These are phyloP conservation scores for Tyria jacobaeae DNA, from an alignment of 2,888 invertebrate genomes.

Conservation along the genomic window DNA sequence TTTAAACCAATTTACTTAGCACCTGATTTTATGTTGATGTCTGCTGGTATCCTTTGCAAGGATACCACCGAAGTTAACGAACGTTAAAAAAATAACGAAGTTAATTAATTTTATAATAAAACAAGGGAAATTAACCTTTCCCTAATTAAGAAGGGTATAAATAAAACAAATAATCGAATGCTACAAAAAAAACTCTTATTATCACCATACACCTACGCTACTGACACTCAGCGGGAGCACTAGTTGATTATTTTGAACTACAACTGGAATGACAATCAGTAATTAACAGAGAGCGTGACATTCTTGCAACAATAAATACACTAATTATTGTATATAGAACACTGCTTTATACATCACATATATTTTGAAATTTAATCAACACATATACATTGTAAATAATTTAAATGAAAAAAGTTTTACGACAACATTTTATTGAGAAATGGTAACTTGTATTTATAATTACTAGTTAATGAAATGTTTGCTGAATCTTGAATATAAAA, in stretches of 20 bases:
- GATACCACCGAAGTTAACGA: too few species aligned
- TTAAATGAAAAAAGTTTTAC: slow-evolving; percentile 39
- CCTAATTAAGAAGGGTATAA: slow-evolving; percentile 22
- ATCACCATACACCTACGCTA: slow-evolving; percentile 57
- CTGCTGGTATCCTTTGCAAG: too few species aligned
- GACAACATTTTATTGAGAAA: slow-evolving; percentile 39
- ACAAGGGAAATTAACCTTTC: not conserved
- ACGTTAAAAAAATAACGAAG: too few species aligned
- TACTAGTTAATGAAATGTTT: slow-evolving; percentile 24
- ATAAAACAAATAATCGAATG: slow-evolving; percentile 62
- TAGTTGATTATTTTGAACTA: slow-evolving; percentile 43
- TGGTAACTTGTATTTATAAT: slow-evolving; percentile 32
- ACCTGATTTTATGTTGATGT: too few species aligned
- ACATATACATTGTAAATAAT: slow-evolving; percentile 5
- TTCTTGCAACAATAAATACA: slow-evolving; percentile 22
- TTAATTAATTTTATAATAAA: not conserved
- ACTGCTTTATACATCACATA: slow-evolving; percentile 26
- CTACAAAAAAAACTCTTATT: slow-evolving; percentile 71
- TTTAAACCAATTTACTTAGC: too few species aligned
- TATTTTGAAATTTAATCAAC: not conserved
- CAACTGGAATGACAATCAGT: slow-evolving; percentile 61
- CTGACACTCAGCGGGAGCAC: slow-evolving; percentile 51
- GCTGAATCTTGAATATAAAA: slow-evolving; percentile 51
- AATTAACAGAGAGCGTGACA: slow-evolving; percentile 36
- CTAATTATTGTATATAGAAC: slow-evolving; percentile 18